Base-by-base conservation (phyloP, 2,888 invertebrate genomes). In the Zeuzera pyrina region DNA sequence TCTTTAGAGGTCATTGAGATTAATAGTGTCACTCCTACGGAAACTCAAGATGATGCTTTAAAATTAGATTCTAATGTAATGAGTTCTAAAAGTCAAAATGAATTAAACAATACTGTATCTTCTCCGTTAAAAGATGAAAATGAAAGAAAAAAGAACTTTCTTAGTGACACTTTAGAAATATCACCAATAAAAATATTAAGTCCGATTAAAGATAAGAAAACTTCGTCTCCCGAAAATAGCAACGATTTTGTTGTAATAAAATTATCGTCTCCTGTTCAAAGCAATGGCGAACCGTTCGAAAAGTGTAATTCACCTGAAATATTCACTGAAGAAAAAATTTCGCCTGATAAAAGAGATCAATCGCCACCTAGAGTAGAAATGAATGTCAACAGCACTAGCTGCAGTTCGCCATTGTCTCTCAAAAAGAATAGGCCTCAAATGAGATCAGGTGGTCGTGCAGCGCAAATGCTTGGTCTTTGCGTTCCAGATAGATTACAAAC, bases 111-210 rank as follows among this genome's bases (percentile, higher is more conserved):
- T 31, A 58, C 66, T 3, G 45, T 60, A n/a, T 74, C 67, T 7
- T 84, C 84, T 1, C 81, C 84, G 0, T 64, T 59, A 10, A 67
- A 68, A 49, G 67, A 71, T 22, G 66, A 69, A 15, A 58, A 52
- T 15, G 64, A 73, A 39, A 69, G 79, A 42, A 76, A 84, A 35
- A 61, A 72, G 47, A 87, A 87, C 52, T 84, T 89, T 36, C 52
- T 88, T 10, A 81, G 85, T 45, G 78, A 79, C 39, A 88, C 88
- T 5, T 43, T 81, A 11, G 85, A 88, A 54, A 87, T 89, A 57
- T 88, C 88, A 1, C 88, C 88, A 0, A 88, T 88, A 36, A 83
- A 81, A 57, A 61, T 55, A 2, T 52, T 72, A 49, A 78, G 78
- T 35, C 79, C 83, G 2, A 54, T 72, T 15, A 54, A 51, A 36